A percentile compares a stretch with the other conserved stretches of the same genome.
Evolutionary conservation across 64 coral and sea anemone species (phyloP).

Genomic region (Montipora cactus): DNA sequence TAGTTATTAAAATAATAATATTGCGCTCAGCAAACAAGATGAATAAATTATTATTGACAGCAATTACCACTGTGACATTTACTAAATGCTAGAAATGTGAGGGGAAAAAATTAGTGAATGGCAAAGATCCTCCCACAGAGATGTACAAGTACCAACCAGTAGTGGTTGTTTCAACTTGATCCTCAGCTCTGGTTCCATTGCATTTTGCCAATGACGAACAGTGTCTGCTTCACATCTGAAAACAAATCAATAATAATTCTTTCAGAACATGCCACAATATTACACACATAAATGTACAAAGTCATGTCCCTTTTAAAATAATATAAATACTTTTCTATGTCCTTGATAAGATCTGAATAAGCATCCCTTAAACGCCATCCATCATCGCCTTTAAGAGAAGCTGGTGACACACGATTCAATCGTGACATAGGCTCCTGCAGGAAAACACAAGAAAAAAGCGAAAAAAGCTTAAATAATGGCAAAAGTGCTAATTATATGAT

Average conservation of each 20-base stretch:
- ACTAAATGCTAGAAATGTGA: too few species aligned
- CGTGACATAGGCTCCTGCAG: conserved; percentile 89
- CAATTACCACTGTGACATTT: too few species aligned
- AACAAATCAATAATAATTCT: background rate
- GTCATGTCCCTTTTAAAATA: background rate
- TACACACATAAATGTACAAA: background rate
- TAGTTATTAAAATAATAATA: too few species aligned
- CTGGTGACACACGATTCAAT: conserved; percentile 77
- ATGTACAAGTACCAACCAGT: conserved; percentile 65
- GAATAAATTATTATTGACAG: too few species aligned
- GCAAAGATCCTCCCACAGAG: too few species aligned
- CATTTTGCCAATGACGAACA: conserved; percentile 74
- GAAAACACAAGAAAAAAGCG: background rate
- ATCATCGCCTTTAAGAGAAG: conserved; percentile 93
- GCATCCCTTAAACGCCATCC: conserved; percentile 93
- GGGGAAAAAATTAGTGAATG: too few species aligned
- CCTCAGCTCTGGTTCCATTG: conserved; percentile 88
- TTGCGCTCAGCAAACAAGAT: too few species aligned
- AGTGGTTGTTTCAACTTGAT: conserved; percentile 92
- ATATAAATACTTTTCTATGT: conserved; percentile 86
- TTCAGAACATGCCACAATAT: background rate
- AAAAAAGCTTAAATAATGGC: background rate
- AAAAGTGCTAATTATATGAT: background rate
- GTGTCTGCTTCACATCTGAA: conserved; percentile 86
- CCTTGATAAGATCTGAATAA: conserved; percentile 89